Evolutionary conservation across 2,888 invertebrate genomes (phyloP).

Genomic region (Zygothrica quintamaculata): DNA sequence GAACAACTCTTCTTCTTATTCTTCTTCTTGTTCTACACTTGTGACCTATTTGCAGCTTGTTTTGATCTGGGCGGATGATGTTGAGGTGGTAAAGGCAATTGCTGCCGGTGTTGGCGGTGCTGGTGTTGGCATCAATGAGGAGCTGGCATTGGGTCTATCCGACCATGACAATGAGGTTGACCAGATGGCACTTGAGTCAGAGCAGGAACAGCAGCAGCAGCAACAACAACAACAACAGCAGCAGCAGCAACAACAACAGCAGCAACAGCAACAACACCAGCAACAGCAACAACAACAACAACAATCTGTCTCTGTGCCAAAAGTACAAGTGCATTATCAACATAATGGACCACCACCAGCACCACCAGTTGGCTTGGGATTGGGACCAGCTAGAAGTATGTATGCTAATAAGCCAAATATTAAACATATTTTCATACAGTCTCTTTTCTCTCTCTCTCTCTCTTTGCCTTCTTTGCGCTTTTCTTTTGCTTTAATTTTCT

Average conservation of each 20-base stretch:
- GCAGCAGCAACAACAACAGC: slow-evolving; percentile 85
- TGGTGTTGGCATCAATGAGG: slow-evolving; percentile 77
- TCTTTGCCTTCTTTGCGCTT: too few species aligned
- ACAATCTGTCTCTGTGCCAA: slow-evolving; percentile 53
- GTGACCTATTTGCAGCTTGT: slow-evolving; percentile 77
- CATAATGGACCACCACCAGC: slow-evolving; percentile 80
- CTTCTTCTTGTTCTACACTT: too few species aligned
- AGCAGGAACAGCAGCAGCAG: slow-evolving; percentile 86
- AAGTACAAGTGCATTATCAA: slow-evolving; percentile 84
- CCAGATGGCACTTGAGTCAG: slow-evolving; percentile 90
- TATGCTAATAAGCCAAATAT: slow-evolving; percentile 3
- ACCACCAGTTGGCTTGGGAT: slow-evolving; percentile 47
- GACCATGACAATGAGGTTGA: slow-evolving; percentile 88
- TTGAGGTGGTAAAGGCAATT: slow-evolving; percentile 88
- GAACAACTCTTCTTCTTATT: slow-evolving; percentile 22
- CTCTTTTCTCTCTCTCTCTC: neutral
- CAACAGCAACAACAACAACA: slow-evolving; percentile 81
- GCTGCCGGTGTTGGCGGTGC: slow-evolving; percentile 82
- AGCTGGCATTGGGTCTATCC: slow-evolving; percentile 82
- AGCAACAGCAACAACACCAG: slow-evolving; percentile 86
- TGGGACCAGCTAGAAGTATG: slow-evolving; percentile 82
- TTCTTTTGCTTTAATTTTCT: too few species aligned
- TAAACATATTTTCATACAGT: neutral
- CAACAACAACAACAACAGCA: slow-evolving; percentile 67
- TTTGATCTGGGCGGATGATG: slow-evolving; percentile 86